Evolutionary conservation across 2,888 invertebrate species (phyloP).

Genomic region (Blomia tropicalis): DNA sequence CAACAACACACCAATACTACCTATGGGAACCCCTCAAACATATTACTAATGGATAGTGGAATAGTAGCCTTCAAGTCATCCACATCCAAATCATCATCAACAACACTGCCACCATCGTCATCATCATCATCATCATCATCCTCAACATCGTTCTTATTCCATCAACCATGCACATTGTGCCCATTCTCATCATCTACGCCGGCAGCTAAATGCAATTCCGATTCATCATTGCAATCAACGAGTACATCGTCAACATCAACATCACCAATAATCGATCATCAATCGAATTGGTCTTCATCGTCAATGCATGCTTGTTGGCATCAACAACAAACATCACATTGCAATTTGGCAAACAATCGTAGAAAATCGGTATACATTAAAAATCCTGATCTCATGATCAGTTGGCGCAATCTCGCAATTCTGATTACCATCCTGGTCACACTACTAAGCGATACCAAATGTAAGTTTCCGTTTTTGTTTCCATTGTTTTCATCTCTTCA

Average conservation of each 20-base stretch:
- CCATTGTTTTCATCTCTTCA: not conserved
- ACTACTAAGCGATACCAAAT: not conserved
- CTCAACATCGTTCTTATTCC: no score
- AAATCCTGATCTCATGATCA: no score
- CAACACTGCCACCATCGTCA: not conserved
- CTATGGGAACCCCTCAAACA: not conserved
- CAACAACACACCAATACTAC: not conserved
- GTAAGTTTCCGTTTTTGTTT: not conserved
- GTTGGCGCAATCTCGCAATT: not conserved
- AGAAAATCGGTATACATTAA: not conserved
- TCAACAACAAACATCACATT: not conserved
- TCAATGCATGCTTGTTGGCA: no score
- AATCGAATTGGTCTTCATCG: not conserved
- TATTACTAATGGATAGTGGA: not conserved
- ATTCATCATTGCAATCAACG: conserved; percentile 5
- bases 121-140: not conserved
- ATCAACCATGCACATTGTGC: conserved; percentile 7
- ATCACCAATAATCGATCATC: not conserved
- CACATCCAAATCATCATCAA: not conserved
- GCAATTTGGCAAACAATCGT: not conserved
- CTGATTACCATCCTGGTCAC: conserved; percentile 6
- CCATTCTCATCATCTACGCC: conserved; percentile 1
- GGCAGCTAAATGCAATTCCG: conserved; percentile 5
- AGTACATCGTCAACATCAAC: not conserved
- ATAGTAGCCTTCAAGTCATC: not conserved